Evolutionary conservation across 2,797 vertebrate species (phyloP).

Genomic region (Microhierax caerulescens): DNA sequence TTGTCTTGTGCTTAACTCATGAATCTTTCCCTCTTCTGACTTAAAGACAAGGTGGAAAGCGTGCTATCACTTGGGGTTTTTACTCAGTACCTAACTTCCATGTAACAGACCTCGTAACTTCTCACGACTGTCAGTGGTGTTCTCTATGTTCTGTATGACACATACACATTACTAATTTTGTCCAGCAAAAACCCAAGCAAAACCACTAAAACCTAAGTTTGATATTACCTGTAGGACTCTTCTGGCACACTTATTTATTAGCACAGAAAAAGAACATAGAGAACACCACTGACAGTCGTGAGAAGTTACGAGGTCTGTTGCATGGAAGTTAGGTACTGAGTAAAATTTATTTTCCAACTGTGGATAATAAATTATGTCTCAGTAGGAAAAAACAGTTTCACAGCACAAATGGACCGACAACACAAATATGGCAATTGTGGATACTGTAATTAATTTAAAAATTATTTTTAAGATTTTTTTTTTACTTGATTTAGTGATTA

Average conservation of each 20-base stretch:
- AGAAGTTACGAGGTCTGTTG: too few species aligned
- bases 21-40: neutral
- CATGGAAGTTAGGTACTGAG: too few species aligned
- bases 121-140: neutral
- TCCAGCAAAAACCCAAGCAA: neutral
- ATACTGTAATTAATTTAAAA: neutral
- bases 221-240: neutral
- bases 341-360: neutral
- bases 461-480: neutral
- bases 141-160: neutral
- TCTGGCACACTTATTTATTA: neutral
- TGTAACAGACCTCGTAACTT: neutral
- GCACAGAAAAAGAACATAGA: neutral
- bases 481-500: neutral
- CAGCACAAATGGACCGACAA: neutral
- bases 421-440: neutral
- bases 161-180: neutral
- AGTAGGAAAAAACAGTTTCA: neutral
- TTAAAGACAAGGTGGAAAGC: neutral
- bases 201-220: neutral
- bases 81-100: neutral
- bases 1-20: neutral
- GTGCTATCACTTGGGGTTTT: neutral
- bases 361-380: neutral
- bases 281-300: too few species aligned